Percentiles rank a stretch among this genome's conserved stretches.
Conservation (phyloP, 1,140 invertebrate species). For the Andricus grossulariae region DNA sequence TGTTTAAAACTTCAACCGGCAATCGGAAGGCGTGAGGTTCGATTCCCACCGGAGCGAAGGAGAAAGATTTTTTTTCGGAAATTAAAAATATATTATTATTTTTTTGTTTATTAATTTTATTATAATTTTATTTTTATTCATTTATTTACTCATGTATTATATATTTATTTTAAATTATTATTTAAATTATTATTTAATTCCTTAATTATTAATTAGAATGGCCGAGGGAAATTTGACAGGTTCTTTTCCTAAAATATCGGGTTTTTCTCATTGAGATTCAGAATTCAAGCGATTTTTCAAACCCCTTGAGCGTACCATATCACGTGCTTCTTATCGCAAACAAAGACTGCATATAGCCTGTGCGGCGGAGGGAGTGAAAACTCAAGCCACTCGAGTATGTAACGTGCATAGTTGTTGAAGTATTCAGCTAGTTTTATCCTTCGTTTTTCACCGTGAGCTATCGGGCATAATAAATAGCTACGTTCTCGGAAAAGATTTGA, state of each 20-base stretch:
- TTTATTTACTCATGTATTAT: too few relatives aligned
- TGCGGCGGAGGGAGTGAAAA: conserved; percentile 18
- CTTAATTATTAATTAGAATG: too few relatives aligned
- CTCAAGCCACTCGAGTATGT: conserved; percentile 29
- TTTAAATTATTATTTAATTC: too few relatives aligned
- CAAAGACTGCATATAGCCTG: conserved; percentile 20
- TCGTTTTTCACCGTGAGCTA: conserved; percentile 7
- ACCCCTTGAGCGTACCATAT: conserved; percentile 17
- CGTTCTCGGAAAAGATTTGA: conserved; percentile 12
- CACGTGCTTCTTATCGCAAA: conserved; percentile 29
- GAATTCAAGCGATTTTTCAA: conserved; percentile 13
- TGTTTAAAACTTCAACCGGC: too few relatives aligned
- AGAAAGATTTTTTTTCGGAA: too few relatives aligned
- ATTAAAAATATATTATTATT: too few relatives aligned
- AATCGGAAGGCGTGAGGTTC: too few relatives aligned
- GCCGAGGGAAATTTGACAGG: neutral
- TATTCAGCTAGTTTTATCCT: conserved; percentile 22
- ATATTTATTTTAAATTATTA: too few relatives aligned
- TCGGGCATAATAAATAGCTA: conserved; percentile 24
- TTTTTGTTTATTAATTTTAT: too few relatives aligned
- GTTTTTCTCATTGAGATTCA: neutral
- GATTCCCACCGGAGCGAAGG: too few relatives aligned
- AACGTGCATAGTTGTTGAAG: conserved; percentile 27
- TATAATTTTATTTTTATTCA: too few relatives aligned
- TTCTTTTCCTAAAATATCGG: conserved; percentile 16